Evolutionary conservation across 2,888 invertebrate species (phyloP).

Genomic region (Strigamia maritima): DNA sequence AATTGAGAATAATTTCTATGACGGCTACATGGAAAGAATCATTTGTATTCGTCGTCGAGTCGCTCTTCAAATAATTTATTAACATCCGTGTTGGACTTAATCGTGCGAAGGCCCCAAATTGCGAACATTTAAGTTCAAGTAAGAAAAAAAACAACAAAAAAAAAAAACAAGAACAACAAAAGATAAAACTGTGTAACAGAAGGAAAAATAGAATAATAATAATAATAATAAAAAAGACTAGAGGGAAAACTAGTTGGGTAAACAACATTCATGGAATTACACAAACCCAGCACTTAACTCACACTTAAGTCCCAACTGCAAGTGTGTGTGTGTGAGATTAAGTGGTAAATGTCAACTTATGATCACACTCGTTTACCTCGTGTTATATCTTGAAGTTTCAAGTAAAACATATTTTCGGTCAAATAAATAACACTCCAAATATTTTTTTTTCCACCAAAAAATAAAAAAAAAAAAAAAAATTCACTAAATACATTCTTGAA

Average conservation of each 20-base stretch:
- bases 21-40: background rate
- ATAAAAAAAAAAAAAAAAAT: background rate
- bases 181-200: background rate
- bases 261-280: background rate
- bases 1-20: conserved; percentile 19
- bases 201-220: background rate
- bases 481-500: background rate
- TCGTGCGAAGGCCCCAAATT: conserved; percentile 3
- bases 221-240: background rate
- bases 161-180: background rate
- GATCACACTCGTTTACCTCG: background rate
- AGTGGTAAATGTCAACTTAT: background rate
- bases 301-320: too few species aligned
- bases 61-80: conserved; percentile 20
- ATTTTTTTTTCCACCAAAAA: too few species aligned
- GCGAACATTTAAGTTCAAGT: conserved; percentile 7
- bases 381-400: background rate
- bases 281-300: background rate
- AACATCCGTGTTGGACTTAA: conserved; percentile 19
- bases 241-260: background rate
- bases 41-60: conserved; percentile 23
- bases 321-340: background rate
- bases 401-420: background rate
- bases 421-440: background rate
- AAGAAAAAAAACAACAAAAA: background rate